Conservation (phyloP, 2,113 vertebrate genomes). For the Lates calcarifer region DNA sequence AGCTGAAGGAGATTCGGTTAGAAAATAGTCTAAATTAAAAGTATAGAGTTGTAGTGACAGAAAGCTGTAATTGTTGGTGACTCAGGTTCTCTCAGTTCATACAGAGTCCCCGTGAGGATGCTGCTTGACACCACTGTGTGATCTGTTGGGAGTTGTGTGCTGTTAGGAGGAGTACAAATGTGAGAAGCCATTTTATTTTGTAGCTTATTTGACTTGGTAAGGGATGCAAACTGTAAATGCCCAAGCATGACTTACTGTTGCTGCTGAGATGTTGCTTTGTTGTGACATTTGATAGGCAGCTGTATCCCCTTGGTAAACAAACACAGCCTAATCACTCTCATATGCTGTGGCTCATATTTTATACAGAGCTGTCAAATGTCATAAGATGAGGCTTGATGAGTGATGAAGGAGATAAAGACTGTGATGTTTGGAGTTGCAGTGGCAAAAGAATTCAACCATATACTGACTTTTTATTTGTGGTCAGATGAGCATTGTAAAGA, state of each 20-base stretch:
- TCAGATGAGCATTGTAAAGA: too few species aligned
- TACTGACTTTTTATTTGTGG: too few species aligned
- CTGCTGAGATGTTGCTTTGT: background rate
- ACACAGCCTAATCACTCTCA: background rate
- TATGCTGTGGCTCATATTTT: background rate
- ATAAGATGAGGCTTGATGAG: background rate
- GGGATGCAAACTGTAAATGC: background rate
- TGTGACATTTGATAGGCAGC: slow-evolving; percentile 42
- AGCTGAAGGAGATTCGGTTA: background rate
- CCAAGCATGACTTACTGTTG: background rate
- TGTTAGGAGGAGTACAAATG: background rate
- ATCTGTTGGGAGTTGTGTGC: slow-evolving; percentile 10
- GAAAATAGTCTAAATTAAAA: background rate
- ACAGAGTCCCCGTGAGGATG: background rate
- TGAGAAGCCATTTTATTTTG: slow-evolving; percentile 1
- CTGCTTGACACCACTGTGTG: slow-evolving; percentile 14
- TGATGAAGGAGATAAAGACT: too few species aligned
- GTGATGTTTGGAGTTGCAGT: background rate
- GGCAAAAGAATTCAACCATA: too few species aligned
- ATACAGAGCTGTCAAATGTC: slow-evolving; percentile 4
- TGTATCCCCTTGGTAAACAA: slow-evolving; percentile 1
- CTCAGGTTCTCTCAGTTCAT: background rate
- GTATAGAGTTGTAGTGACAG: background rate
- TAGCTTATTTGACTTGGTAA: background rate
- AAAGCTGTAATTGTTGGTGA: background rate